Percentiles rank a stretch among this genome's conserved stretches.
These are phyloP conservation scores for Chaetura pelagica DNA, from an alignment of 2,113 vertebrate genomes.

Conservation along the genomic window DNA sequence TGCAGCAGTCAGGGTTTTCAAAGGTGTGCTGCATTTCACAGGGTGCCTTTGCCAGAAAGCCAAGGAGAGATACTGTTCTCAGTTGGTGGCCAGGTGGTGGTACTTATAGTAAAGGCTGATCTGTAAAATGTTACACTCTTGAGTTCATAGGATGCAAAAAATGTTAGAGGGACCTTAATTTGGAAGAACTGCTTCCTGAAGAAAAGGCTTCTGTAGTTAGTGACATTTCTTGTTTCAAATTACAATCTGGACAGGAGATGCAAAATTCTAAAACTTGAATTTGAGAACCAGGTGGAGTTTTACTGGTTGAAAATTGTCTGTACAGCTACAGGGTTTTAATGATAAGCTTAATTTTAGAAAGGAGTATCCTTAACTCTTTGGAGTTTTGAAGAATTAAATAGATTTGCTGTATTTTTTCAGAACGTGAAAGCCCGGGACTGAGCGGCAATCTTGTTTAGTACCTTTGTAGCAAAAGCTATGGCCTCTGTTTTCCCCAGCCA, in stretches of 20 bases:
- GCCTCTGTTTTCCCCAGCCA: fast-evolving
- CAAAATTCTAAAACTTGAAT: not conserved
- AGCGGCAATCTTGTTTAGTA: not conserved
- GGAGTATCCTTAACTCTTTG: not conserved
- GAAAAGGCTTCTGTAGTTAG: not conserved
- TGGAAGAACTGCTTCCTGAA: not conserved
- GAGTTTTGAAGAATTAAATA: not conserved
- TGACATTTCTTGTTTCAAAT: not conserved
- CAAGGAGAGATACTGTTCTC: not conserved
- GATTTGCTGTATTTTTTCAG: not conserved
- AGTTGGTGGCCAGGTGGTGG: not conserved
- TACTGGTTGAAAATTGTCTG: not conserved
- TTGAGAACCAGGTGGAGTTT: not conserved
- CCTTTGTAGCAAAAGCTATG: not conserved
- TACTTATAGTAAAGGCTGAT: not conserved
- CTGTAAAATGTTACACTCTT: not conserved
- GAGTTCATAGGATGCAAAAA: not conserved
- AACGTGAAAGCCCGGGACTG: not conserved
- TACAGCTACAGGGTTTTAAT: not conserved
- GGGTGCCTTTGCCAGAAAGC: not conserved
- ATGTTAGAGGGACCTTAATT: not conserved
- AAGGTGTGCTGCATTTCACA: not conserved
- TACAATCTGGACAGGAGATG: not conserved
- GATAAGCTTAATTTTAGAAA: not conserved
- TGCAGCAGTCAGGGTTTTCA: not conserved